Conservation (phyloP, 2,888 invertebrate genomes). For the Blastobasis lacticolella region DNA sequence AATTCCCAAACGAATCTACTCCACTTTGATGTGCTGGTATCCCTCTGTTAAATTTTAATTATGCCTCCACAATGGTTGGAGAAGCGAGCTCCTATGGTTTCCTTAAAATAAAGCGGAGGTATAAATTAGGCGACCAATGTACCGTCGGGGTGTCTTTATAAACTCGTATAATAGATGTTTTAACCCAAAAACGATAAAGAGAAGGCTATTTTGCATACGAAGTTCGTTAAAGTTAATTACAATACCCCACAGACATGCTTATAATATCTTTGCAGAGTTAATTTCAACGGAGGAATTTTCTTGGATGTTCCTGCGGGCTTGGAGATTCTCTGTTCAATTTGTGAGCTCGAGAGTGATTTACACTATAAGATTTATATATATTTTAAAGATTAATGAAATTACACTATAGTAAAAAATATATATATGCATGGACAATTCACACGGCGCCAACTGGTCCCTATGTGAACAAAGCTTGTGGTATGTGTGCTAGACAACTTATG, state of each 20-base stretch:
- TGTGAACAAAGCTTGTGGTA: no score
- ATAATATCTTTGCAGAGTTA: constrained; percentile 28
- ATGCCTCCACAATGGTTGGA: constrained; percentile 15
- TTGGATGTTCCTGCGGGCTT: background rate
- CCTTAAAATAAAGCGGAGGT: constrained; percentile 26
- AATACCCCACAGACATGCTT: constrained; percentile 33
- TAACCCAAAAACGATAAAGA: constrained; percentile 51
- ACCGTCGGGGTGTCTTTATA: constrained; percentile 33
- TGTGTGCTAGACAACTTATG: background rate
- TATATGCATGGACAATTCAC: background rate
- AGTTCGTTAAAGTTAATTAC: constrained; percentile 52
- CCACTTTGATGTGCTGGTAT: constrained; percentile 1
- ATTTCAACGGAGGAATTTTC: background rate
- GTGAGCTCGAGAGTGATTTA: background rate
- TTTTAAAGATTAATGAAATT: background rate
- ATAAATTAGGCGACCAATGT: constrained; percentile 17
- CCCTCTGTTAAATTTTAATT: constrained; percentile 7
- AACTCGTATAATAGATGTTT: constrained; percentile 44
- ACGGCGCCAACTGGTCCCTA: no score
- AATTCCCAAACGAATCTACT: background rate
- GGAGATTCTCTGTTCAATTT: background rate
- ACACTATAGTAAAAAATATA: background rate
- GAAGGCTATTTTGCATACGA: constrained; percentile 42
- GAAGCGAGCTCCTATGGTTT: constrained; percentile 21
- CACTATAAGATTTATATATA: background rate